Percentiles rank a stretch among this genome's conserved stretches.
Evolutionary conservation across 2,888 invertebrate species (phyloP).

Genomic region (Limnephilus rhombicus): DNA sequence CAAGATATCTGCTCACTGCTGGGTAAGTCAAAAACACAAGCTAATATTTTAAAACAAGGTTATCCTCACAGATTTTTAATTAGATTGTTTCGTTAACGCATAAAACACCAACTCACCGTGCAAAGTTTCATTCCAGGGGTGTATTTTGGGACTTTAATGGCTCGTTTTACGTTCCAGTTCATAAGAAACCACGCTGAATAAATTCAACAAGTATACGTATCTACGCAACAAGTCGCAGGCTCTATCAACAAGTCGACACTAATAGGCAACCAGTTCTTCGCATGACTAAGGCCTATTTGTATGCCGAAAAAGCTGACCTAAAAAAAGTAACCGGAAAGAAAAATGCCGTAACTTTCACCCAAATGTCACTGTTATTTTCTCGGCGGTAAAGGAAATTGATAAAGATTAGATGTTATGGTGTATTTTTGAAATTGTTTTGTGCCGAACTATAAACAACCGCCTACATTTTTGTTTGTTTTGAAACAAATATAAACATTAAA

Average conservation of each 20-base stretch:
- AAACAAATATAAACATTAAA: not conserved
- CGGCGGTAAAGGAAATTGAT: conserved; percentile 5
- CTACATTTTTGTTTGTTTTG: not conserved
- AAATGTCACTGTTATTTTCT: conserved; percentile 17
- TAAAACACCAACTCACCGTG: not conserved
- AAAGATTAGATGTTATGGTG: not conserved
- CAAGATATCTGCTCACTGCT: not conserved
- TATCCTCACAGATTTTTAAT: not conserved
- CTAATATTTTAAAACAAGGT: not conserved
- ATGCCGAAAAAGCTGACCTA: conserved; percentile 18
- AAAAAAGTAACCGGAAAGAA: not conserved
- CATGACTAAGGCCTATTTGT: conserved; percentile 36
- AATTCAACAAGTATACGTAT: conserved; percentile 60
- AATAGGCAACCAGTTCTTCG: conserved; percentile 36
- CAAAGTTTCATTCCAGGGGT: not conserved
- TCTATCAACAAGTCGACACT: conserved; percentile 50
- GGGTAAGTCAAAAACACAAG: too few species aligned
- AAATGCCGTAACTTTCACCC: not conserved
- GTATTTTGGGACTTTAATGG: not conserved
- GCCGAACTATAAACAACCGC: not conserved
- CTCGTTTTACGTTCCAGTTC: not conserved
- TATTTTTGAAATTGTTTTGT: not conserved
- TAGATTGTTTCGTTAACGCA: not conserved
- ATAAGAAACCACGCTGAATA: conserved; percentile 11
- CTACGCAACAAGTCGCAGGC: conserved; percentile 52